phyloP scores from a whole-genome alignment of 2,797 vertebrate species.

The Tragopan temminckii region DNA sequence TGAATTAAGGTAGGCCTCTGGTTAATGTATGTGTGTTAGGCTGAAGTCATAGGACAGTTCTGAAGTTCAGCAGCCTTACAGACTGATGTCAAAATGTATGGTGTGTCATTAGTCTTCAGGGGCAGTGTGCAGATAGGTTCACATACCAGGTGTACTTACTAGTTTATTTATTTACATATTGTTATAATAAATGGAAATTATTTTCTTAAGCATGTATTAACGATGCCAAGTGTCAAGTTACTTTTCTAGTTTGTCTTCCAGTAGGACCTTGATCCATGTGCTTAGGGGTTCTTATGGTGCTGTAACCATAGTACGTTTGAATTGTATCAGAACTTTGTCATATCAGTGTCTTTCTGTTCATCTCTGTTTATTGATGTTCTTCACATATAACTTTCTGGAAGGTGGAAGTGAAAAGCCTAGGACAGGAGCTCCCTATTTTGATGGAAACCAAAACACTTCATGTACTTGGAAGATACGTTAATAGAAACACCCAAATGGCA shows the following conservation, averaged over 20 bases:
- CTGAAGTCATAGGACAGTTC: not conserved
- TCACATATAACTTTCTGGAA: not conserved
- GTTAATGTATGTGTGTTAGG: not conserved
- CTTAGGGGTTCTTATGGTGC: not conserved
- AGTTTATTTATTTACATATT: not conserved
- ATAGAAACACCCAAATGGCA: constrained; percentile 22
- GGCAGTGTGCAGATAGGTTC: not conserved
- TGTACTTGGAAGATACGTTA: constrained; percentile 40
- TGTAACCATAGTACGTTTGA: not conserved
- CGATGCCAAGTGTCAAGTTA: not conserved
- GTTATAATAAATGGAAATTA: not conserved
- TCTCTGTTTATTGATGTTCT: constrained; percentile 14
- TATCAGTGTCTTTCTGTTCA: not conserved
- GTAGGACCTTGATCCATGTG: not conserved
- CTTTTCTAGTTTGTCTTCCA: not conserved
- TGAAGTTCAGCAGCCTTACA: not conserved
- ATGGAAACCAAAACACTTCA: constrained; percentile 8
- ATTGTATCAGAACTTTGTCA: not conserved
- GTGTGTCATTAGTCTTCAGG: not conserved
- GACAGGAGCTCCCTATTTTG: constrained; percentile 33
- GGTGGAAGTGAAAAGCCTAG: not conserved
- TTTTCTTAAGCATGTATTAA: not conserved
- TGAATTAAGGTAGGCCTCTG: not conserved
- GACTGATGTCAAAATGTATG: not conserved
- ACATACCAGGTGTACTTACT: not conserved